Conservation (phyloP, 2,888 invertebrate genomes). For the Adelognathus sp. region DNA sequence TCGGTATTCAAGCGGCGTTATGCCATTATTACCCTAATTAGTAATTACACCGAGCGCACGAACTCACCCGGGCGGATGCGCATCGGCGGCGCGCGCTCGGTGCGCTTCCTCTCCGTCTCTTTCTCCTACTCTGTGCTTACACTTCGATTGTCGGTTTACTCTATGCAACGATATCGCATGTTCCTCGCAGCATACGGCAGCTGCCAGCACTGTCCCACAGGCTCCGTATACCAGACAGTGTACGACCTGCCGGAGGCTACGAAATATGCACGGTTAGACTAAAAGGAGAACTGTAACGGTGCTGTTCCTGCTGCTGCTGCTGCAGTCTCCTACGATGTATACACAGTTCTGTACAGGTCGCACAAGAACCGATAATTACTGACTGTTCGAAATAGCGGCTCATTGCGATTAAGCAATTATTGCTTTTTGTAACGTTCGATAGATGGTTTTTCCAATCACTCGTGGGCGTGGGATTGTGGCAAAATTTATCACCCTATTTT, state of each 20-base stretch:
- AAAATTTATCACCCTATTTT: background rate
- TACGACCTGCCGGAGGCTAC: slow-evolving; percentile 22
- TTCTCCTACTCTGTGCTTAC: background rate
- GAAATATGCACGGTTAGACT: slow-evolving; percentile 43
- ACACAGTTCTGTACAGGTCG: background rate
- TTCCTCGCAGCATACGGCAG: slow-evolving; percentile 3
- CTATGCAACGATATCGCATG: slow-evolving; percentile 9
- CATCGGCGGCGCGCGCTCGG: slow-evolving; percentile 3
- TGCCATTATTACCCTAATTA: slow-evolving; percentile 69
- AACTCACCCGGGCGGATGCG: slow-evolving; percentile 49
- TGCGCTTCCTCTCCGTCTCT: background rate
- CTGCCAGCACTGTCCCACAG: slow-evolving; percentile 6
- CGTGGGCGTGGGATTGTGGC: background rate
- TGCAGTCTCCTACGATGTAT: background rate
- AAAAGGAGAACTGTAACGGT: slow-evolving; percentile 55
- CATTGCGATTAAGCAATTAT: slow-evolving; percentile 25
- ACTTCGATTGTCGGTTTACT: slow-evolving; percentile 39
- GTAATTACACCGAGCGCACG: slow-evolving; percentile 62
- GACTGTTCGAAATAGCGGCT: background rate
- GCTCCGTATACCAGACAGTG: slow-evolving; percentile 5
- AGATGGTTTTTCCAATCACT: background rate
- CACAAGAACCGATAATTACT: slow-evolving; percentile 29
- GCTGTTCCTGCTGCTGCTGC: slow-evolving; percentile 2
- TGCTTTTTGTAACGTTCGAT: background rate
- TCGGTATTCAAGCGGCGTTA: slow-evolving; percentile 58